Evolutionary conservation across 2,113 vertebrate genomes (phyloP).

Genomic region (Megalops atlanticus): DNA sequence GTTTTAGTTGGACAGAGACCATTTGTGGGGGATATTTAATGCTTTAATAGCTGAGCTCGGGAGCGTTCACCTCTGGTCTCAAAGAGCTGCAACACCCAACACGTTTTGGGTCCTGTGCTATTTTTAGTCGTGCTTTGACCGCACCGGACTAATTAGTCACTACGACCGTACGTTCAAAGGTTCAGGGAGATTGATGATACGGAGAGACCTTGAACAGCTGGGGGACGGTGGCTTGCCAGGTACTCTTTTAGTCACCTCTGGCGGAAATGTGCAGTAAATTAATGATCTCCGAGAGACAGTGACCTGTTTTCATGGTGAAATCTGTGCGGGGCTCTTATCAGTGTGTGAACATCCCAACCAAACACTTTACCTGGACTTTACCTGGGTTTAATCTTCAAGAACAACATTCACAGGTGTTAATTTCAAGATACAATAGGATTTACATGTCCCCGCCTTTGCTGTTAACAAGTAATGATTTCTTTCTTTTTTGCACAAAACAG

Average conservation of each 20-base stretch:
- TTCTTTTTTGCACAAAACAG: too few relatives aligned
- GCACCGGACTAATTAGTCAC: conserved; percentile 54
- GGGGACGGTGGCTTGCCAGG: conserved; percentile 34
- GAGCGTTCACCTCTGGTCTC: not conserved
- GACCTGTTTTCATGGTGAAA: conserved; percentile 57
- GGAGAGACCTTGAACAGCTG: conserved; percentile 34
- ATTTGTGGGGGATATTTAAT: conserved; percentile 30
- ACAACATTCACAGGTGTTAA: not conserved
- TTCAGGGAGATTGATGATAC: conserved; percentile 62
- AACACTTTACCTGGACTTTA: conserved; percentile 30
- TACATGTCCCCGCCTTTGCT: too few relatives aligned
- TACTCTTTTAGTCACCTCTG: conserved; percentile 35
- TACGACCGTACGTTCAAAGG: conserved; percentile 49
- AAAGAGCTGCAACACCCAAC: not conserved
- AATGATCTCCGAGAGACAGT: conserved; percentile 54
- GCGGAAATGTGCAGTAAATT: conserved; percentile 43
- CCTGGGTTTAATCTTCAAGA: conserved; percentile 13
- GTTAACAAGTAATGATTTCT: too few relatives aligned
- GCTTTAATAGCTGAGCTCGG: conserved; percentile 35
- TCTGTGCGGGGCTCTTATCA: not conserved
- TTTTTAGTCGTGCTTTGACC: conserved; percentile 52
- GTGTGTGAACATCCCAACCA: conserved; percentile 6
- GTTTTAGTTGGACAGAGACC: conserved; percentile 27
- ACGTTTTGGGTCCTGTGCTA: conserved; percentile 32
- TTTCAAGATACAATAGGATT: too few relatives aligned